These are phyloP conservation scores for Campylomormyrus tamandua DNA, from an alignment of 2,113 vertebrate species.

Conservation along the genomic window DNA sequence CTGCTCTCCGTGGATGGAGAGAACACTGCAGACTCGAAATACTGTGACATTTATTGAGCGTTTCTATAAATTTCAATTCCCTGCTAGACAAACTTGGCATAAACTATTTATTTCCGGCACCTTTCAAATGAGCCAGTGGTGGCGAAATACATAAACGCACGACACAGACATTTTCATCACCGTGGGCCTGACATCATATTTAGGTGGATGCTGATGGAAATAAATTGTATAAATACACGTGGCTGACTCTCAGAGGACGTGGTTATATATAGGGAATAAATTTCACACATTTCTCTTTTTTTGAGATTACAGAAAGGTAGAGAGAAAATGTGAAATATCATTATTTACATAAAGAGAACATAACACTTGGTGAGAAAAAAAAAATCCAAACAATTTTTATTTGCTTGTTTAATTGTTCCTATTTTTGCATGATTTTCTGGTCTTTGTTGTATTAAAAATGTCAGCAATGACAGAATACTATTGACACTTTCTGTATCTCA, in stretches of 20 bases:
- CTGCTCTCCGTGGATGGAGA: neutral
- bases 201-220: neutral
- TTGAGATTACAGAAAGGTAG: neutral
- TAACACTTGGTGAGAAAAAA: neutral
- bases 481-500: neutral
- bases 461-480: neutral
- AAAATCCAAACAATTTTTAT: neutral
- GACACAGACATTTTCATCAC: neutral
- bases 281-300: neutral
- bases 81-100: neutral
- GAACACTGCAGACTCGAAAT: neutral
- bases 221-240: neutral
- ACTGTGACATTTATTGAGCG: neutral
- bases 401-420: neutral
- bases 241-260: neutral
- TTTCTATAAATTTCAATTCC: conserved; percentile 1
- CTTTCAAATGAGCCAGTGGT: neutral
- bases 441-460: neutral
- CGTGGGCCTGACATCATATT: neutral
- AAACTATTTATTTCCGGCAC: neutral
- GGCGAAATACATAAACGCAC: neutral
- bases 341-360: neutral
- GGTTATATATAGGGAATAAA: neutral
- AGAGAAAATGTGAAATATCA: neutral
- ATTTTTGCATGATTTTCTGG: neutral